Evolutionary conservation across 2,797 vertebrate species (phyloP).

Genomic region (Geotrypetes seraphini): DNA sequence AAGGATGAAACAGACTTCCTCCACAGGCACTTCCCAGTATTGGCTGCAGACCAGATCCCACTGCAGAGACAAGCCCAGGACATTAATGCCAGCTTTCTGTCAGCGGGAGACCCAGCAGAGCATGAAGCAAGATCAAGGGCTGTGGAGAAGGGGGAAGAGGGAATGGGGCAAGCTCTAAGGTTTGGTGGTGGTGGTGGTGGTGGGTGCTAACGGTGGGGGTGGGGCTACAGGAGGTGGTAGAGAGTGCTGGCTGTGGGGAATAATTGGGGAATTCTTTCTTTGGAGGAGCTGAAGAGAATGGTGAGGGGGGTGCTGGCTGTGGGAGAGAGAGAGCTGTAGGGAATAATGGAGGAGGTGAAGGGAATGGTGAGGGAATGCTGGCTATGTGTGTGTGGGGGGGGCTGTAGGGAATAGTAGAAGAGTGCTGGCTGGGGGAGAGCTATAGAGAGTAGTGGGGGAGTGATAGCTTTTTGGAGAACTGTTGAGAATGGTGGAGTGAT

Average conservation of each 20-base stretch:
- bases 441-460: too few species aligned
- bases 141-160: neutral
- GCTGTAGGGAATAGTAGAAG: too few species aligned
- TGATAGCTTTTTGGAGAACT: too few species aligned
- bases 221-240: neutral
- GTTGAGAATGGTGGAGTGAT: too few species aligned
- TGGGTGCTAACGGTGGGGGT: neutral
- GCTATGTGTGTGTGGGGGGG: too few species aligned
- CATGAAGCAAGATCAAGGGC: neutral
- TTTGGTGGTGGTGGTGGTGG: too few species aligned
- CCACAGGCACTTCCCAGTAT: constrained; percentile 80
- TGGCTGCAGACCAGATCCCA: constrained; percentile 79
- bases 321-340: neutral
- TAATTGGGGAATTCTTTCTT: neutral
- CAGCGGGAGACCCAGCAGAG: neutral
- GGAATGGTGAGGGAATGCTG: neutral
- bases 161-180: neutral
- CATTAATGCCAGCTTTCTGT: too few species aligned
- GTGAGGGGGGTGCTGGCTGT: neutral
- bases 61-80: too few species aligned
- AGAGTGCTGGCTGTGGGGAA: constrained; percentile 6
- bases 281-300: neutral
- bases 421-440: too few species aligned
- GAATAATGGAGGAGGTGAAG: too few species aligned
- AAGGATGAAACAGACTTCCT: constrained; percentile 80